phyloP scores from a whole-genome alignment of 2,113 vertebrate species.

The Apistogramma diplotaenia region DNA sequence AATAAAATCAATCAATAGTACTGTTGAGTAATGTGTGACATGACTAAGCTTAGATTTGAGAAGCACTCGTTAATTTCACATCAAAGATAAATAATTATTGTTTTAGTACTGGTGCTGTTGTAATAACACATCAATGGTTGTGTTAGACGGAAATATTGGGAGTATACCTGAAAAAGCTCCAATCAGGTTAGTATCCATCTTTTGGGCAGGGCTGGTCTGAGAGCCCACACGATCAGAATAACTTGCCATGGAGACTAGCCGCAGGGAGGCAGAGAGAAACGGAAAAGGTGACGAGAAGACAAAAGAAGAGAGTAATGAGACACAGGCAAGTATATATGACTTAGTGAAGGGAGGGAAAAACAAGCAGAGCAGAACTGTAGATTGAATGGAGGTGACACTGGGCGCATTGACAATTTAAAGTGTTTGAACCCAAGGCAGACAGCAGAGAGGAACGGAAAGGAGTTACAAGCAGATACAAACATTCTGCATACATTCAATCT shows the following conservation, averaged over 20 bases:
- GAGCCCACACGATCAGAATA: slow-evolving; percentile 57
- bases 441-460: not conserved
- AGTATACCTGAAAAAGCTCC: slow-evolving; percentile 59
- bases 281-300: not conserved
- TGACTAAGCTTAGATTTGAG: not conserved
- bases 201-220: slow-evolving; percentile 40
- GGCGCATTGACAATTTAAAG: slow-evolving; percentile 4
- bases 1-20: not conserved
- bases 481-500: rapidly evolving
- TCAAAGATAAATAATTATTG: too few relatives aligned
- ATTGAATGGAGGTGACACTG: not conserved
- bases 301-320: not conserved
- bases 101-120: not conserved
- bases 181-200: slow-evolving; percentile 55
- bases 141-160: not conserved
- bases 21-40: not conserved
- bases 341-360: not conserved
- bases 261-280: not conserved
- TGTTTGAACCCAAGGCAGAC: not conserved
- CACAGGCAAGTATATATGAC: not conserved
- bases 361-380: not conserved
- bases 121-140: not conserved
- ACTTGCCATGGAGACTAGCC: slow-evolving; percentile 59
- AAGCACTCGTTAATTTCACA: not conserved
- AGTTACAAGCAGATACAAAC: not conserved